Evolutionary conservation across 2,888 invertebrate species (phyloP).

Genomic region (Aplocera efformata): DNA sequence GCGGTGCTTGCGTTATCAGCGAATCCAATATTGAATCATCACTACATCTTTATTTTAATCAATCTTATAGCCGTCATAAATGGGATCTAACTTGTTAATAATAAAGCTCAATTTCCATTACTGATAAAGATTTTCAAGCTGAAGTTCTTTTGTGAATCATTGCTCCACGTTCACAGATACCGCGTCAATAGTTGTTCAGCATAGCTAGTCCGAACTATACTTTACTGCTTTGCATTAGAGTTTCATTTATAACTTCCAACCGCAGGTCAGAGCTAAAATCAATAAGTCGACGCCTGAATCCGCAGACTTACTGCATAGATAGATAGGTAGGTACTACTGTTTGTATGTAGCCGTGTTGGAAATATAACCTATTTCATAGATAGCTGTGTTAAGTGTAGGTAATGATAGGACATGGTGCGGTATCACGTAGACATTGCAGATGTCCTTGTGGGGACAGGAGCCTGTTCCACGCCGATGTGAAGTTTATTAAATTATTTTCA

Average conservation of each 20-base stretch:
- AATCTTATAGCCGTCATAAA: slow-evolving; percentile 1
- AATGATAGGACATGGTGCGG: no score
- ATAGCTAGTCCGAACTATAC: slow-evolving; percentile 21
- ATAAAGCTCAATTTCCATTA: slow-evolving; percentile 19
- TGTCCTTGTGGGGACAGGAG: no score
- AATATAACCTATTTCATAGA: no score
- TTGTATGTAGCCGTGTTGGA: no score
- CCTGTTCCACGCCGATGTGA: no score
- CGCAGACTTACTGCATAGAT: slow-evolving; percentile 28
- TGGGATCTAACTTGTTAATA: slow-evolving; percentile 6
- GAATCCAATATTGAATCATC: slow-evolving; percentile 11
- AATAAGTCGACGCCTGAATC: slow-evolving; percentile 40
- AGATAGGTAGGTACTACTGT: slow-evolving; percentile 1
- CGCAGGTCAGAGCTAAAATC: slow-evolving; percentile 49
- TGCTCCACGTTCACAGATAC: slow-evolving; percentile 50
- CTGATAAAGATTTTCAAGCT: slow-evolving; percentile 28
- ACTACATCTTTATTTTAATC: slow-evolving; percentile 14
- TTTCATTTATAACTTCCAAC: slow-evolving; percentile 26
- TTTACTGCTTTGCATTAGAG: slow-evolving; percentile 18
- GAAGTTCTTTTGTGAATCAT: slow-evolving; percentile 52
- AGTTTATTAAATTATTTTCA: no score
- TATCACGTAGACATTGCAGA: no score
- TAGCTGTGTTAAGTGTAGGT: no score
- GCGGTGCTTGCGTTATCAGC: slow-evolving; percentile 16
- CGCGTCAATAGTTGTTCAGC: slow-evolving; percentile 23